Percentiles rank a stretch among this genome's conserved stretches.
These are phyloP conservation scores for Dione juno DNA, from an alignment of 2,888 invertebrate genomes.

Conservation along the genomic window DNA sequence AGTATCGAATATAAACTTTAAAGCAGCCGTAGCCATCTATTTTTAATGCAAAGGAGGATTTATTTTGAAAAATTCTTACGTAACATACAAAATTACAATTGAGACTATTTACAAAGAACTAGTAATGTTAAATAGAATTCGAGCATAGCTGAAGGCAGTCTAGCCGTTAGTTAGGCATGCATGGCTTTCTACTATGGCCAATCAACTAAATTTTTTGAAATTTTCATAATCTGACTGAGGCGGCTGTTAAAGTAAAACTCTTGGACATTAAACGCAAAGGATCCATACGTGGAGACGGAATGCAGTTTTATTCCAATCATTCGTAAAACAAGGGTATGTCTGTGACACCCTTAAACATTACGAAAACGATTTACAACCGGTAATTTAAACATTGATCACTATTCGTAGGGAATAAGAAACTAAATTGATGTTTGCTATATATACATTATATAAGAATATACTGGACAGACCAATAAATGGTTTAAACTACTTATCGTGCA, in stretches of 20 bases:
- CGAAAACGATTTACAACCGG: neutral
- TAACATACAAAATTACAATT: constrained; percentile 81
- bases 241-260: constrained; percentile 42
- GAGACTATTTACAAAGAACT: constrained; percentile 80
- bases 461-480: constrained; percentile 75
- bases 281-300: neutral
- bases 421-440: constrained; percentile 11
- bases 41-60: constrained; percentile 78
- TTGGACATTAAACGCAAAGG: neutral
- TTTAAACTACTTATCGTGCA: constrained; percentile 78
- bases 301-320: neutral
- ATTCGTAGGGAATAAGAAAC: neutral
- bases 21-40: constrained; percentile 76
- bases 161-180: constrained; percentile 70
- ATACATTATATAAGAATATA: constrained; percentile 43
- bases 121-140: constrained; percentile 58
- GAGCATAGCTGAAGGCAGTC: constrained; percentile 50
- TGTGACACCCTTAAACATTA: neutral
- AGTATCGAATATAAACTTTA: constrained; percentile 74
- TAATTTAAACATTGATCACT: neutral
- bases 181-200: constrained; percentile 70
- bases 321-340: neutral
- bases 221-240: constrained; percentile 43
- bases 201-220: constrained; percentile 52
- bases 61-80: constrained; percentile 76